Conservation (phyloP, 53 echinoderm and acorn worm species). For the Temnopleurus reevesii region DNA sequence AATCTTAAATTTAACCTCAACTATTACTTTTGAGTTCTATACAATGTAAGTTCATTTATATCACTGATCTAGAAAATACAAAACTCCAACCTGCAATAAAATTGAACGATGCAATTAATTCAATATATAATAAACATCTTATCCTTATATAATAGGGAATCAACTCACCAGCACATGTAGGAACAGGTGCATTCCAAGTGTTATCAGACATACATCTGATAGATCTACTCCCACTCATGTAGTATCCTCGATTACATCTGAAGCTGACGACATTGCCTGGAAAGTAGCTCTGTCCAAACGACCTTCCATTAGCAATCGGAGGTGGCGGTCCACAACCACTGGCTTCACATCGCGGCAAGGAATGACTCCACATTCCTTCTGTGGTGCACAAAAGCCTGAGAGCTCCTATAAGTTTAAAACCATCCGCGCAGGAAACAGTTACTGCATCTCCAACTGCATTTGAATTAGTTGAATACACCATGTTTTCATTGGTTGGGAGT, state of each 20-base stretch:
- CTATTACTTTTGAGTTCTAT: too few relatives aligned
- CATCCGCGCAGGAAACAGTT: constrained; percentile 64
- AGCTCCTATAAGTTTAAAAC: constrained; percentile 62
- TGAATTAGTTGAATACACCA: not conserved
- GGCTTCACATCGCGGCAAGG: constrained; percentile 52
- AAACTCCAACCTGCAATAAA: too few relatives aligned
- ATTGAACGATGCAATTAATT: too few relatives aligned
- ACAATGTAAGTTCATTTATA: not conserved
- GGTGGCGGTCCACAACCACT: constrained; percentile 44
- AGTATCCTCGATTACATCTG: constrained; percentile 38
- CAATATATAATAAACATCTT: too few relatives aligned
- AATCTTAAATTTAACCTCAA: too few relatives aligned
- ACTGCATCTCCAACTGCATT: constrained; percentile 21
- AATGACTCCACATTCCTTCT: constrained; percentile 70
- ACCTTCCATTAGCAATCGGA: not conserved
- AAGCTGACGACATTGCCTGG: constrained; percentile 37
- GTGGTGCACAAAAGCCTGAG: constrained; percentile 56
- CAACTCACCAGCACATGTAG: constrained; percentile 31
- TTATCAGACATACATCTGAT: constrained; percentile 39
- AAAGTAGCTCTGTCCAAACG: constrained; percentile 7
- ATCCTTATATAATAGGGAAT: not conserved
- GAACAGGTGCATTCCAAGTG: constrained; percentile 25
- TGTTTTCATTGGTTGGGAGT: not conserved
- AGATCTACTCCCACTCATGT: not conserved
- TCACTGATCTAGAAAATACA: too few relatives aligned